Percentiles rank a stretch among this genome's conserved stretches.
Evolutionary conservation across 2,113 vertebrate species (phyloP).

Genomic region (Terrapene triunguis): DNA sequence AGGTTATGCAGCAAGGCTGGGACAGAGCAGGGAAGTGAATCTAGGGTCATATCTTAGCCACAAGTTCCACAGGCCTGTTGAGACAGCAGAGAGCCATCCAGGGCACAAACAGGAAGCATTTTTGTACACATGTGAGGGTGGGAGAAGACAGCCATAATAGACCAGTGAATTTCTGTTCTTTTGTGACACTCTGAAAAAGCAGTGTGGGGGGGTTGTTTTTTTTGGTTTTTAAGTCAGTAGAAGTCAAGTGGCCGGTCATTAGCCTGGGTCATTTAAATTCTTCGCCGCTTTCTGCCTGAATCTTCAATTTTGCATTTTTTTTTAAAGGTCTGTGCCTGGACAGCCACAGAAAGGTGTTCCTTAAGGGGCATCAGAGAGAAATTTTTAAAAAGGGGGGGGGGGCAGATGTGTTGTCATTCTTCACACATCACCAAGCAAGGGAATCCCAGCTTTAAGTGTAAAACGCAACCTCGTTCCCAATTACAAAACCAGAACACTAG

Average conservation of each 20-base stretch:
- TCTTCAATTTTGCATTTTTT: constrained; percentile 38
- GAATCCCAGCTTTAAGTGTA: too few relatives aligned
- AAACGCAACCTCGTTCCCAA: too few relatives aligned
- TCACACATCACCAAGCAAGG: too few relatives aligned
- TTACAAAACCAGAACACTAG: too few relatives aligned
- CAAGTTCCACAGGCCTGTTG: not conserved
- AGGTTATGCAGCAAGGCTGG: accelerated
- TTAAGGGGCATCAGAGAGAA: not conserved
- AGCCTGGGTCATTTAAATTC: constrained; percentile 39
- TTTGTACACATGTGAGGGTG: not conserved
- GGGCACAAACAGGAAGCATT: not conserved
- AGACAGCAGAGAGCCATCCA: not conserved
- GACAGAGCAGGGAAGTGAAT: not conserved
- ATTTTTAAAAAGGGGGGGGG: accelerated
- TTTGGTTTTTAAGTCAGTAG: constrained; percentile 12
- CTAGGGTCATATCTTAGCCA: not conserved
- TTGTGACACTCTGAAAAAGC: constrained; percentile 1
- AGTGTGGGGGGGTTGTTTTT: too few relatives aligned
- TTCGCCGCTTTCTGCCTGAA: constrained; percentile 32
- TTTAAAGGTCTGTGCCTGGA: constrained; percentile 35
- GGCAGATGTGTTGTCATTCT: too few relatives aligned
- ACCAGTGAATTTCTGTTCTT: constrained; percentile 19
- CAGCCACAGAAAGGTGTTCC: constrained; percentile 4
- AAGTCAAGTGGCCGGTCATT: constrained; percentile 40
- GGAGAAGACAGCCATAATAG: not conserved